Conservation (phyloP, 2,113 vertebrate genomes). For the rabbit (Oryctolagus cuniculus) region mOryCun1.1 NC_091436.1:130889001-130889500, state of each 20-base stretch:
- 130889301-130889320: background rate
- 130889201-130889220: no score
- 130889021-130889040: no score
- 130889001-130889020: no score
- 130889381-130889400: constrained; percentile 89
- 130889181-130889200: no score
- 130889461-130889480: constrained; percentile 59
- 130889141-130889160: no score
- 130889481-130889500: constrained; percentile 30
- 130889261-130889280: background rate
- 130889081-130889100: no score
- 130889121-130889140: no score
- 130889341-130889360: background rate
- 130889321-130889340: constrained; percentile 4
- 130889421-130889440: constrained; percentile 89
- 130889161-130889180: no score
- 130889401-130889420: constrained; percentile 92
- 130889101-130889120: no score
- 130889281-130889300: background rate
- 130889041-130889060: no score
- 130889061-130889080: no score
- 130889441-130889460: constrained; percentile 93
- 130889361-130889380: background rate
- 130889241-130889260: background rate
- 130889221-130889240: background rate